A percentile compares a stretch with the other conserved stretches of the same genome.
Conservation (phyloP, 2,113 vertebrate species). For the Apus apus region DNA sequence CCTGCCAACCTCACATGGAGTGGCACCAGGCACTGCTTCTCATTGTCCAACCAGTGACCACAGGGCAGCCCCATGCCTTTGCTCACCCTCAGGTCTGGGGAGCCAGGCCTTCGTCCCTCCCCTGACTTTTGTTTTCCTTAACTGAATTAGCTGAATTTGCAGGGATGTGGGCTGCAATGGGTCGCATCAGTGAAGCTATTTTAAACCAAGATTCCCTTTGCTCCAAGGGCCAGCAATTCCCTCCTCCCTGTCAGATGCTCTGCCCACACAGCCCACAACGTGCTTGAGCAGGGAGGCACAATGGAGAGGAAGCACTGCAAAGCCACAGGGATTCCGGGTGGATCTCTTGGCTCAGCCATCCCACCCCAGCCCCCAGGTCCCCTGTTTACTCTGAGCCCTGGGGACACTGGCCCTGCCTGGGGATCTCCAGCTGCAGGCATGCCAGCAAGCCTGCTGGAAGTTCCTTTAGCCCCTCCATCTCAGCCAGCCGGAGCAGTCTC, state of each 20-base stretch:
- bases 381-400: background rate
- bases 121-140: background rate
- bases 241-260: background rate
- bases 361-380: background rate
- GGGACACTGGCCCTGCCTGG: background rate
- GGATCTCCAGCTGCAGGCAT: background rate
- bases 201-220: background rate
- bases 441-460: background rate
- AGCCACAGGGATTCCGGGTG: fast-evolving
- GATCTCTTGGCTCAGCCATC: background rate
- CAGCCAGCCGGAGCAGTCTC: background rate
- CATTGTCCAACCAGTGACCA: fast-evolving
- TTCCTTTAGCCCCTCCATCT: background rate
- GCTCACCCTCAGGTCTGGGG: background rate
- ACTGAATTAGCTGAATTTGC: background rate
- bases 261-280: background rate
- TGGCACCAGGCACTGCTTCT: background rate
- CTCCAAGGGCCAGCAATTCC: background rate
- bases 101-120: background rate
- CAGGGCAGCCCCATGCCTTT: background rate
- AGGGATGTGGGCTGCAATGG: background rate
- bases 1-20: fast-evolving
- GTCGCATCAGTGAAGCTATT: background rate
- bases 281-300: background rate
- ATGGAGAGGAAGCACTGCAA: background rate